These are phyloP conservation scores for Cyaniris semiargus DNA, from an alignment of 2,888 invertebrate genomes.

Conservation along the genomic window DNA sequence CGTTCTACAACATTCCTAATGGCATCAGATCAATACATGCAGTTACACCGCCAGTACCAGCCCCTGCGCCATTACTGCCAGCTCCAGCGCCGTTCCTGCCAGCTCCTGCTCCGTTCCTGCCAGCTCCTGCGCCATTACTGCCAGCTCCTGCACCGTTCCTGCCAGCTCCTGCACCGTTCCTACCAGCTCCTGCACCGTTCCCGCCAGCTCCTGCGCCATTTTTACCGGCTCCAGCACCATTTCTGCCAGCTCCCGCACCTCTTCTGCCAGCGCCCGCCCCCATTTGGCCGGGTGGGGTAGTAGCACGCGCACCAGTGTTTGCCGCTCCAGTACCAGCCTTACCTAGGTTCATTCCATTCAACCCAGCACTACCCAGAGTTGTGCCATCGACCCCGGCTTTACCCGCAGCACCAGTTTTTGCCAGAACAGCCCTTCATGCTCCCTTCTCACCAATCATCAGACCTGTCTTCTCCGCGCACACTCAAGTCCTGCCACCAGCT, in stretches of 20 bases:
- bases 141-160: constrained; percentile 48
- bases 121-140: constrained; percentile 46
- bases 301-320: constrained; percentile 41
- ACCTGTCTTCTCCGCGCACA: constrained; percentile 47
- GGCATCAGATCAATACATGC: constrained; percentile 68
- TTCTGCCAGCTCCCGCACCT: constrained; percentile 44
- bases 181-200: constrained; percentile 46
- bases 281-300: constrained; percentile 41
- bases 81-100: constrained; percentile 48
- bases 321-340: constrained; percentile 50
- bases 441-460: constrained; percentile 54
- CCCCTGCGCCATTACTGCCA: constrained; percentile 46
- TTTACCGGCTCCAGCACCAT: constrained; percentile 42
- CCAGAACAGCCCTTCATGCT: constrained; percentile 46
- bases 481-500: constrained; percentile 52
- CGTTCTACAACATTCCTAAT: constrained; percentile 72
- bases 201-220: constrained; percentile 44
- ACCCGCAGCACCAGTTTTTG: constrained; percentile 46
- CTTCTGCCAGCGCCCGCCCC: constrained; percentile 44
- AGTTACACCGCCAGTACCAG: constrained; percentile 54
- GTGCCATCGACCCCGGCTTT: constrained; percentile 41
- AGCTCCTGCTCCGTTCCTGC: constrained; percentile 39
- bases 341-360: constrained; percentile 33
- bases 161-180: constrained; percentile 47
- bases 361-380: constrained; percentile 36